Base-by-base conservation (phyloP, 2,888 invertebrate species). In the Pandemis cinnamomeana region DNA sequence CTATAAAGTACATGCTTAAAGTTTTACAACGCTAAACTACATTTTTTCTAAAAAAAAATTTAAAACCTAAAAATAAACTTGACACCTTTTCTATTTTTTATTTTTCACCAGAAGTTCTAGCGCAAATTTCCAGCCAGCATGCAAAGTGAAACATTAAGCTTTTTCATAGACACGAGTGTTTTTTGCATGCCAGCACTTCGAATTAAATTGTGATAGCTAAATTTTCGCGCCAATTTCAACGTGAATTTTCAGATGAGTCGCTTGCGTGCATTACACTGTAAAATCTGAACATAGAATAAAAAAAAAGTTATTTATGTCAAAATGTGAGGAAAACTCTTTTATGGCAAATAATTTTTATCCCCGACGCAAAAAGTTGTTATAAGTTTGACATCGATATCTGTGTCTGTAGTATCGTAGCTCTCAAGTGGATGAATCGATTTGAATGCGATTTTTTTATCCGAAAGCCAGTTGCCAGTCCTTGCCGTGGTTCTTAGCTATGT, bases 161-260 rank as follows among this genome's bases (percentile, higher is more conserved):
- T 55, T 15, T 58, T 60, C 7, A 48, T 2, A 71, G 44, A 48
- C 36, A 58, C 44, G 20, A n/a, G 5, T 8, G 15, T 48, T 64
- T 58, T 58, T 20, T 1, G 8, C 58, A 27, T 51, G 27, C 13
- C 15, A 11, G 64, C 48, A 64, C 41, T 64, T 64, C 44, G 60
- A 48, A 64, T 48, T 51, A 58, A 72, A 69, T 44, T 64, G 69
- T 51, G 58, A 69, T 69, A 64, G 63, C 42, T 48, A 70, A 60
- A 70, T 69, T 70, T 73, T 51, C 41, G 5, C 66, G 69, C 51
- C 73, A 73, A 66, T 73, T 60, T 70, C 51, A 51, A 69, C 69
- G 27, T 27, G 60, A 60, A 70, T 70, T 44, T 73, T 36, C 69
- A 60, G 66, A 69, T 27, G 73, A 60, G 60, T 36, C 51, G 51